phyloP scores from a whole-genome alignment of 2,888 invertebrate species.

The Xanthia togata region DNA sequence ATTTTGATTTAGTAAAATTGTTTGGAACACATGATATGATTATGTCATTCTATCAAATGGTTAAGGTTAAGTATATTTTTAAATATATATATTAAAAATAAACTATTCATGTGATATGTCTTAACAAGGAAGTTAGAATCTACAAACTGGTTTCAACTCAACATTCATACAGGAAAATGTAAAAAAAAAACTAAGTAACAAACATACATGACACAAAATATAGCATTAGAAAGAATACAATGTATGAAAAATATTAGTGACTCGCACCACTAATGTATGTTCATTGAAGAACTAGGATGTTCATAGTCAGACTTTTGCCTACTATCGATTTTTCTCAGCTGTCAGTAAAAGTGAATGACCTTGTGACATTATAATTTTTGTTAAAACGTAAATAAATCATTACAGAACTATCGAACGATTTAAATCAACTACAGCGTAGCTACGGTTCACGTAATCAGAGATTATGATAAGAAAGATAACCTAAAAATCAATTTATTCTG shows the following conservation, averaged over 20 bases:
- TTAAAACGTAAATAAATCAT: constrained; percentile 5
- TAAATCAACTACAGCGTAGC: not conserved
- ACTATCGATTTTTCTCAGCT: constrained; percentile 57
- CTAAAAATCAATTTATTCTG: constrained; percentile 53
- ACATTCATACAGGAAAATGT: constrained; percentile 13
- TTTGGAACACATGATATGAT: not conserved
- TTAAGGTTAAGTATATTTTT: too few relatives aligned
- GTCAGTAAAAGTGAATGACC: constrained; percentile 55
- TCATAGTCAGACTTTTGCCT: not conserved
- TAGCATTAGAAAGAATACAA: not conserved
- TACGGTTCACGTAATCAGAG: constrained; percentile 29
- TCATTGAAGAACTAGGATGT: not conserved
- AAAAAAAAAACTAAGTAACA: not conserved
- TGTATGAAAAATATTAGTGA: not conserved
- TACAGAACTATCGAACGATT: not conserved
- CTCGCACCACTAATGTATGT: too few relatives aligned
- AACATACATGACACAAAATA: not conserved
- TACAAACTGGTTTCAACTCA: not conserved
- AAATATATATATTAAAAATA: too few relatives aligned
- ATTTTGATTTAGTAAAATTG: too few relatives aligned
- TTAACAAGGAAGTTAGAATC: constrained; percentile 4
- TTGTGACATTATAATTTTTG: constrained; percentile 31
- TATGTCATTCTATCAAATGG: not conserved
- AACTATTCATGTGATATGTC: too few relatives aligned
- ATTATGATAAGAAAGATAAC: constrained; percentile 74